Percentiles rank a stretch among this genome's conserved stretches.
Conservation (phyloP, 2,888 invertebrate species). For the Chrysolina oricalcia region DNA sequence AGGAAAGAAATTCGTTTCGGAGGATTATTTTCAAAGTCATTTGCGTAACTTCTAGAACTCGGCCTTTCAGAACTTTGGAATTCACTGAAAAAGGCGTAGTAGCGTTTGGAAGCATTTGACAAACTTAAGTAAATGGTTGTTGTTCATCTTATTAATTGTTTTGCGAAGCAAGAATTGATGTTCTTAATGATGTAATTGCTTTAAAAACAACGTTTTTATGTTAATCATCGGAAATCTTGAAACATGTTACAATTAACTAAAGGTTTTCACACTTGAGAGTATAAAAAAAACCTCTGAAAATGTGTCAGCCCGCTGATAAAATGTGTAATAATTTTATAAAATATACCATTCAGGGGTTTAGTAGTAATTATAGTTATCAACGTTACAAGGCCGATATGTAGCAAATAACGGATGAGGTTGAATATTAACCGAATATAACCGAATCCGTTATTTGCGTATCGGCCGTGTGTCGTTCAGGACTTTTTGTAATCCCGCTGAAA, state of each 20-base stretch:
- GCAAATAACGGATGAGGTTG: too few relatives aligned
- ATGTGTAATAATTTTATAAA: too few relatives aligned
- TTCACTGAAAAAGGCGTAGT: neutral
- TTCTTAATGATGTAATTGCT: neutral
- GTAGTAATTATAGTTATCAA: too few relatives aligned
- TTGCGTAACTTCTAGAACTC: slow-evolving; percentile 13
- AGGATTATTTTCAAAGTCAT: slow-evolving; percentile 33
- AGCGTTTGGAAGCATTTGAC: slow-evolving; percentile 10
- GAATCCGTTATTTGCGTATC: too few relatives aligned
- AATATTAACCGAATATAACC: too few relatives aligned
- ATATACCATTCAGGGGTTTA: too few relatives aligned
- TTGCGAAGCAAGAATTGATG: neutral
- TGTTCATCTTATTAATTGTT: neutral
- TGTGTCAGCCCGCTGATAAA: too few relatives aligned
- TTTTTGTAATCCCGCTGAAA: too few relatives aligned
- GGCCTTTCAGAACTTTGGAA: slow-evolving; percentile 15
- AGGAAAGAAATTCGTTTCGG: slow-evolving; percentile 38
- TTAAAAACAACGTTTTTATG: neutral
- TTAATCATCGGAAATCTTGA: neutral
- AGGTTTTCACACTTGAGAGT: neutral
- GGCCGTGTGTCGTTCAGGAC: too few relatives aligned
- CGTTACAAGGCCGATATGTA: too few relatives aligned
- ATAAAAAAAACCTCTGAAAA: too few relatives aligned
- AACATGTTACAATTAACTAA: neutral
- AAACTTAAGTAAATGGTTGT: neutral